Percentiles rank a stretch among this genome's conserved stretches.
These are phyloP conservation scores for Andricus grossulariae DNA, from an alignment of 1,140 invertebrate species.

Conservation along the genomic window DNA sequence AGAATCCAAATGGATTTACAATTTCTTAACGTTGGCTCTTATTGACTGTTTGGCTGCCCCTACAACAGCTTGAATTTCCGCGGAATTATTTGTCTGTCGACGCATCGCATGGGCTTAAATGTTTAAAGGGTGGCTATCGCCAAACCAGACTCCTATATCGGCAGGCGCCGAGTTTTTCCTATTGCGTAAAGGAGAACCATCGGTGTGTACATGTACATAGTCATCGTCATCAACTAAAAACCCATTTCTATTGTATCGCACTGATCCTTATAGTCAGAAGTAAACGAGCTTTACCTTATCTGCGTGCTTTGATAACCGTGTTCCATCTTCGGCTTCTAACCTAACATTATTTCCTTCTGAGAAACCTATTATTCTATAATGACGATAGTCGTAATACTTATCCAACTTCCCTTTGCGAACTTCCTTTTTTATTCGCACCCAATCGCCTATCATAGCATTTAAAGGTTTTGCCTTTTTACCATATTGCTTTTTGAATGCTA, in stretches of 20 bases:
- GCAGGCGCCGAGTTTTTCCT: neutral
- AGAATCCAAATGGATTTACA: slow-evolving; percentile 33
- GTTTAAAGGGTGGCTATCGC: slow-evolving; percentile 4
- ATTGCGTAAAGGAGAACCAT: slow-evolving; percentile 32
- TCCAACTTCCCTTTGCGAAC: too few species aligned
- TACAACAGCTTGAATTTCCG: slow-evolving; percentile 21
- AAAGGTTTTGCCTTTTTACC: too few species aligned
- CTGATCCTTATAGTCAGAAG: too few species aligned
- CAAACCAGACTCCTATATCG: slow-evolving; percentile 32
- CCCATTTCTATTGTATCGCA: neutral
- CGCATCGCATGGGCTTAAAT: neutral
- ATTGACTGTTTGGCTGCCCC: slow-evolving; percentile 5
- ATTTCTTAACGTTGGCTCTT: neutral
- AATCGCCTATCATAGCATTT: too few species aligned
- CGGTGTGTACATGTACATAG: slow-evolving; percentile 33
- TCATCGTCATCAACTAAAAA: neutral
- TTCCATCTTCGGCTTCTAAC: too few species aligned
- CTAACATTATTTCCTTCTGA: too few species aligned
- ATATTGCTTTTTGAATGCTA: too few species aligned
- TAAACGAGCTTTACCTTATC: too few species aligned
- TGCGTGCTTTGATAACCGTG: too few species aligned
- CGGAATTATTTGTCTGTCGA: slow-evolving; percentile 14
- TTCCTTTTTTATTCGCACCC: too few species aligned
- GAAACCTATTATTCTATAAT: too few species aligned
- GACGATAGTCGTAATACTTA: too few species aligned